A percentile compares a stretch with the other conserved stretches of the same genome.
Conservation (phyloP, 2,113 vertebrate species). For the Sinocyclocheilus anshuiensis region DNA sequence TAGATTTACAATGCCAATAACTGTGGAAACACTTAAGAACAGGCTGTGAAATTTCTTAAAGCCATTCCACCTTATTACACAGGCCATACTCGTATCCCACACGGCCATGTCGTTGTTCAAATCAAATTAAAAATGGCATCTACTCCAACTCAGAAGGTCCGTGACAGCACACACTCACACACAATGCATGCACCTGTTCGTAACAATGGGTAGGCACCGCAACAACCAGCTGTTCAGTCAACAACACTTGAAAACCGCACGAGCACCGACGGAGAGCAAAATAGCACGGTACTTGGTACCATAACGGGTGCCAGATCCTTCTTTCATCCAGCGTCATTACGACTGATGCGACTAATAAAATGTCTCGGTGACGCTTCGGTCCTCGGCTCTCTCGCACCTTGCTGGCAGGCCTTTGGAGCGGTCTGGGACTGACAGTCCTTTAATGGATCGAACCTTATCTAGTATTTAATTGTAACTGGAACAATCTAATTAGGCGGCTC, state of each 20-base stretch:
- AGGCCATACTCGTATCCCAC: not conserved
- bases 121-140: conserved; percentile 5
- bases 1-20: not conserved
- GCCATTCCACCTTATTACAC: not conserved
- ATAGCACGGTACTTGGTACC: not conserved
- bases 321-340: not conserved
- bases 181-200: conserved; percentile 48
- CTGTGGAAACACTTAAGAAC: not conserved
- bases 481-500: conserved; percentile 65
- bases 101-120: not conserved
- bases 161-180: conserved; percentile 33
- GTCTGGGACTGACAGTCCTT: conserved; percentile 54
- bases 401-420: conserved; percentile 8
- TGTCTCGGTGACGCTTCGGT: not conserved
- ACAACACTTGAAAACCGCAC: conserved; percentile 49
- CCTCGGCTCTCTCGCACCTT: conserved; percentile 32
- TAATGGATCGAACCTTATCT: conserved; percentile 65
- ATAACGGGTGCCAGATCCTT: not conserved
- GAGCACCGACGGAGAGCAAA: conserved; percentile 4
- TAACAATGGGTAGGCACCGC: conserved; percentile 41
- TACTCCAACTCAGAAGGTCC: not conserved
- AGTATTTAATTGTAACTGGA: conserved; percentile 65
- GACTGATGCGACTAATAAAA: not conserved
- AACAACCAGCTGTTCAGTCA: conserved; percentile 51
- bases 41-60: not conserved